Base-by-base conservation (phyloP, 2,888 invertebrate genomes). In the Ornithoptera alexandrae region DNA sequence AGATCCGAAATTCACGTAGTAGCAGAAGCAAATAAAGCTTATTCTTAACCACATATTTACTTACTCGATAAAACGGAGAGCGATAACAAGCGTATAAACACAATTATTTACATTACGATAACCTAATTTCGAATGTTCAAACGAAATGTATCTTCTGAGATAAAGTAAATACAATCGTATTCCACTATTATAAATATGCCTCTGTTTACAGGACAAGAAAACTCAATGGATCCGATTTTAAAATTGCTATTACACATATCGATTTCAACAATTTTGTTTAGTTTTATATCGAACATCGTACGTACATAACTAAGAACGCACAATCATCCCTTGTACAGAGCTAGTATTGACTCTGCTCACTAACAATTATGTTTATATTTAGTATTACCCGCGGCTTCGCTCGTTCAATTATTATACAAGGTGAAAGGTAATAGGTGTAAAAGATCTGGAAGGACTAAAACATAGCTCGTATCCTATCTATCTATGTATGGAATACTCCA, bases 361-460 rank as follows among this genome's bases (percentile, higher is more conserved):
- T 67, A 67, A 69, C 68, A 67, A 68, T 69, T 71, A 71, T 67
- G 62, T 61, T 67, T 69, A 64, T 70, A 71, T 64, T 62, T 67
- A 61, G 56, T 62, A 61, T 69, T 66, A 61, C 73, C 62, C 65
- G 65, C 68, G 69, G 65, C 62, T 56, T 56, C 60, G 30, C 50
- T 68, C 30, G 62, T 46, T 69, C 56, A 65, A 66, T 68, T 64
- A 70, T 72, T 66, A 53, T 24, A 22, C 22, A 22, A 1, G 22
- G 22, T 22, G 22, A 22, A 22, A 22, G 22, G 22, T 22, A 22
- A 1, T 22, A 22, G 22, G 22, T 22, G 22, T 22, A 22, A 22
- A 22, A 22, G 22, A 22, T 22, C 22, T 22, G 22, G 22, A 22
- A 1, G 22, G 22, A 1, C 22, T 22, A 22, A 22, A 22, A 1